Conservation (phyloP, 2,113 vertebrate genomes). For the Psittacus erithacus region DNA sequence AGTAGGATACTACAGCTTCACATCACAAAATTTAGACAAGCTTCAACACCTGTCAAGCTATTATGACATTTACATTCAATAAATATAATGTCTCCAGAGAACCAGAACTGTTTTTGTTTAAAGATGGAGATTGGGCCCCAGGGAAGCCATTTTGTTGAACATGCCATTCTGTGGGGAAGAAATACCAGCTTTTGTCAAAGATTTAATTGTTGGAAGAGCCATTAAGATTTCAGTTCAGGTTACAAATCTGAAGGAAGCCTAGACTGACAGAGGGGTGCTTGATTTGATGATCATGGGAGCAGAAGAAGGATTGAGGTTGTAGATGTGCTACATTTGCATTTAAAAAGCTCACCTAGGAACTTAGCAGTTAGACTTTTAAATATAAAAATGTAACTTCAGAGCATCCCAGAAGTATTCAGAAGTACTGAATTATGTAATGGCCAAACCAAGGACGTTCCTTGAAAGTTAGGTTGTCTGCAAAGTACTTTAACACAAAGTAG, state of each 20-base stretch:
- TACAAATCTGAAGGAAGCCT: conserved; percentile 59
- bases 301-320: conserved; percentile 52
- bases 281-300: conserved; percentile 57
- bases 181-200: conserved; percentile 56
- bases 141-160: conserved; percentile 56
- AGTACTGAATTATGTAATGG: conserved; percentile 66
- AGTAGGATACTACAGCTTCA: conserved; percentile 27
- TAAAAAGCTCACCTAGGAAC: conserved; percentile 68
- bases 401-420: conserved; percentile 54
- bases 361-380: conserved; percentile 65
- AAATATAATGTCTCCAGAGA: conserved; percentile 57
- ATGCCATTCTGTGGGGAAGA: conserved; percentile 29
- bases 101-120: conserved; percentile 62
- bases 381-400: conserved; percentile 61
- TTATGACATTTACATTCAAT: conserved; percentile 57
- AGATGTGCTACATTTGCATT: conserved; percentile 64
- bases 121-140: conserved; percentile 55
- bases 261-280: conserved; percentile 49
- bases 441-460: conserved; percentile 53
- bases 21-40: conserved; percentile 34
- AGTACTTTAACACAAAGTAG: neutral
- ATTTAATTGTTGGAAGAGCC: conserved; percentile 56
- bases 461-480: conserved; percentile 30
- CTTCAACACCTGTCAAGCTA: conserved; percentile 52
- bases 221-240: conserved; percentile 57